Percentiles rank a stretch among this genome's conserved stretches.
phyloP scores from a whole-genome alignment of 2,888 invertebrate species.

The Boloria selene region DNA sequence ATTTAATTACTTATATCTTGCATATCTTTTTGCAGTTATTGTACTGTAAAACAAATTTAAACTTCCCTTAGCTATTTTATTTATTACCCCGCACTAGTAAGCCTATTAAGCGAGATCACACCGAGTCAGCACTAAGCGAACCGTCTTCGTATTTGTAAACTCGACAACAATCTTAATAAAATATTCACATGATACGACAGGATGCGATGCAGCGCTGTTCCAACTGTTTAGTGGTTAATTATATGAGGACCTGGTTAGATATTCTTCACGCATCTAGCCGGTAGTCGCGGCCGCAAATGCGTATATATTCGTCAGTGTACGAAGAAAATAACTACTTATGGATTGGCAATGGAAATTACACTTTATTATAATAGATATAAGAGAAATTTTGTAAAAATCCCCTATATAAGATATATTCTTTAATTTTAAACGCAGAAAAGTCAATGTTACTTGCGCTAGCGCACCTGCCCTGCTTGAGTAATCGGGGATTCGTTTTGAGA shows the following conservation, averaged over 20 bases:
- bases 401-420: constrained; percentile 42
- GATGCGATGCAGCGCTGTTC: constrained; percentile 44
- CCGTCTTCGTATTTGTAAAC: constrained; percentile 33
- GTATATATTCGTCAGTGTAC: constrained; percentile 41
- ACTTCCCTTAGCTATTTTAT: constrained; percentile 4
- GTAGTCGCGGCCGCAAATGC: constrained; percentile 54
- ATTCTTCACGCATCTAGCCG: constrained; percentile 60
- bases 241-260: constrained; percentile 52
- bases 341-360: constrained; percentile 13
- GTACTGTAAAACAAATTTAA: not conserved
- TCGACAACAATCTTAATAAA: constrained; percentile 47
- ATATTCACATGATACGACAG: constrained; percentile 48
- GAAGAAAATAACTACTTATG: not conserved
- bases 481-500: constrained; percentile 46
- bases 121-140: constrained; percentile 25
- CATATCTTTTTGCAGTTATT: too few species aligned
- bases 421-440: constrained; percentile 39
- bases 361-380: constrained; percentile 12
- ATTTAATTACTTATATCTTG: too few species aligned
- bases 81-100: not conserved
- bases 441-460: constrained; percentile 46
- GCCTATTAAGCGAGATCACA: constrained; percentile 23
- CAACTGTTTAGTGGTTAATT: constrained; percentile 51
- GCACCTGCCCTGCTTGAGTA: constrained; percentile 66
- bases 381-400: constrained; percentile 20